Conservation (phyloP, 1,140 invertebrate genomes). For the Euura lappo region DNA sequence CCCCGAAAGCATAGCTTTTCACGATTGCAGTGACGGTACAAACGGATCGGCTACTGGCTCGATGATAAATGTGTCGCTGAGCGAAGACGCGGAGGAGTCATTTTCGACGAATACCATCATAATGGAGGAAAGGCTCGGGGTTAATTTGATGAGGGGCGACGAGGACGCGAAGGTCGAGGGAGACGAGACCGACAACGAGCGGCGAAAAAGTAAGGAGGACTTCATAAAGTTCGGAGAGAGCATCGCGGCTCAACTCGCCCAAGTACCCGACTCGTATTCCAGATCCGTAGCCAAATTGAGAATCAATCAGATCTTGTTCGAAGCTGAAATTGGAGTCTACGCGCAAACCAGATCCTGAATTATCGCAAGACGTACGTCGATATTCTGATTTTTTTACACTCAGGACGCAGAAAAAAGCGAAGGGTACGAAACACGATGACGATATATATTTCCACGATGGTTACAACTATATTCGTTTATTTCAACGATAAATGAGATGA, state of each 20-base stretch:
- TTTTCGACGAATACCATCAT: conserved; percentile 32
- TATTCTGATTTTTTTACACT: too few relatives aligned
- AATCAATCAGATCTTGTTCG: conserved; percentile 46
- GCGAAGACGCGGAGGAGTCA: conserved; percentile 40
- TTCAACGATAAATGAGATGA: too few relatives aligned
- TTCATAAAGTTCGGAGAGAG: conserved; percentile 44
- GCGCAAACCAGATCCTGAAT: conserved; percentile 29
- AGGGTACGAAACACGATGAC: too few relatives aligned
- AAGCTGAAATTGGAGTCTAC: conserved; percentile 45
- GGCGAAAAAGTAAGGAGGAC: conserved; percentile 35
- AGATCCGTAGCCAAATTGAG: conserved; percentile 44
- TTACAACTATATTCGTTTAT: too few relatives aligned
- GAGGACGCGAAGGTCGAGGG: conserved; percentile 11
- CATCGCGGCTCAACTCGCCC: conserved; percentile 40
- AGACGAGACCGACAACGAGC: conserved; percentile 3
- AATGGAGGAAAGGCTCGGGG: conserved; percentile 9
- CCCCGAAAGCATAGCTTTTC: conserved; percentile 41
- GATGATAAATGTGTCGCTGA: conserved; percentile 35
- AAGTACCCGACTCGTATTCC: conserved; percentile 45
- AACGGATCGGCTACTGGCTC: conserved; percentile 40
- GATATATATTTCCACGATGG: too few relatives aligned
- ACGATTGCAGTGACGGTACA: conserved; percentile 35
- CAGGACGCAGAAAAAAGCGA: too few relatives aligned
- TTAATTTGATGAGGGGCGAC: conserved; percentile 20
- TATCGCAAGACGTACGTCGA: too few relatives aligned